Percentiles rank a stretch among this genome's conserved stretches.
Evolutionary conservation across 2,797 vertebrate genomes (phyloP).

Genomic region (Sebastes minor): DNA sequence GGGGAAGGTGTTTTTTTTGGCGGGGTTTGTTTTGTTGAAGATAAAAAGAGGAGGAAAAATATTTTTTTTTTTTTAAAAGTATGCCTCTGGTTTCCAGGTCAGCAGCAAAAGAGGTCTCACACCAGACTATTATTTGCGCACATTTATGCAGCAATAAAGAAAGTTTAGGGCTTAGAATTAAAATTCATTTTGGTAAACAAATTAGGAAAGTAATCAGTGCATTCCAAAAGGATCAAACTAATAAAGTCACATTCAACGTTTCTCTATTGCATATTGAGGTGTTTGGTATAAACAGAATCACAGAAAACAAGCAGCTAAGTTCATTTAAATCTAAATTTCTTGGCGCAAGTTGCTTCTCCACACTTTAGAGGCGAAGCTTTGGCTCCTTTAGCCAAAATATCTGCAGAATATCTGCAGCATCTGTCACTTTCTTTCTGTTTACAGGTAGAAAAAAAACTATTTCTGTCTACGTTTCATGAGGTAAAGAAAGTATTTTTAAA

Average conservation of each 20-base stretch:
- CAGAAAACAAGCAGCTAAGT: slow-evolving; percentile 13
- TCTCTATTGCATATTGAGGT: slow-evolving; percentile 30
- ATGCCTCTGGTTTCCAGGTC: not conserved
- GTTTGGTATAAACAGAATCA: not conserved
- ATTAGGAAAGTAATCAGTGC: slow-evolving; percentile 24
- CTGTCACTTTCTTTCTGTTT: slow-evolving; percentile 8
- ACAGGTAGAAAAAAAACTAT: not conserved
- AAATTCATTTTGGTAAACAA: not conserved
- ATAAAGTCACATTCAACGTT: slow-evolving; percentile 15
- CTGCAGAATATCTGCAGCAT: slow-evolving; percentile 1
- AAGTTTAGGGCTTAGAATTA: not conserved
- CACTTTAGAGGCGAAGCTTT: not conserved
- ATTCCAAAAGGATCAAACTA: slow-evolving; percentile 12
- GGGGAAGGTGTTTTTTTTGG: not conserved
- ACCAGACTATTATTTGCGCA: slow-evolving; percentile 10
- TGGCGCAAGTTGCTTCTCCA: slow-evolving; percentile 17
- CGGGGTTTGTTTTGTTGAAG: not conserved
- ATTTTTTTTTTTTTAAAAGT: not conserved
- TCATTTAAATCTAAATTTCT: not conserved
- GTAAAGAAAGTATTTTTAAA: not conserved
- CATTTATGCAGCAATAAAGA: slow-evolving; percentile 13
- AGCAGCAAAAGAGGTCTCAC: slow-evolving; percentile 29
- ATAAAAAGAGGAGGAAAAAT: not conserved
- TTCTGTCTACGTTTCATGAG: not conserved
- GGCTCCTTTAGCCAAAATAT: slow-evolving; percentile 5